Evolutionary conservation across 1,140 invertebrate genomes (phyloP), one percentile per base, ranked within the genome.

Genomic region (Drosophila leontia): DNA sequence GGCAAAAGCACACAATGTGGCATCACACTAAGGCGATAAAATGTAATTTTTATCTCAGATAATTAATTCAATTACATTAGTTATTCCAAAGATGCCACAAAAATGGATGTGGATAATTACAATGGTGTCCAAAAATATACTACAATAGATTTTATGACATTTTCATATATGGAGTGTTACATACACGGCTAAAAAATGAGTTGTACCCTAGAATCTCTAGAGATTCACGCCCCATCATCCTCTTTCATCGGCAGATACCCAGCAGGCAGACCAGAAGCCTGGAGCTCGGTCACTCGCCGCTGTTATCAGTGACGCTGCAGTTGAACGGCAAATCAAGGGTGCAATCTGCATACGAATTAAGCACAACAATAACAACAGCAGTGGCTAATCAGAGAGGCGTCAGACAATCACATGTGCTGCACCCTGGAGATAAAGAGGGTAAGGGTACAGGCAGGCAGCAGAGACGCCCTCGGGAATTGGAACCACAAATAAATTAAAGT

Each of bases 401-500:
- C 56, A 26, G 55, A 12, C 26, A 71, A 42, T 58, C 29, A 35
- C 69, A 71, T 72, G 53, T 59, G 51, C 44, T n/a, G 17, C 42
- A 11, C 35, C n/a, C n/a, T 7, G 3, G 15, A 41, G 29, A 41
- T 23, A 44, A 39, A 58, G 45, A 39, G 50, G 48, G 56, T 63
- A 53, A 34, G 50, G 39, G 44, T 2, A 32, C 32, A 50, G 15
- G 13, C 34, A 7, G 56, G 56, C 19, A 32, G 37, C 32, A 11
- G 63, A 34, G 42, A 72, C 37, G 60, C 55, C 44, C 64, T 35
- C 64, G 37, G 35, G 15, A 56, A 80, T 44, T 68, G 68, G 50
- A 50, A 57, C 57, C 58, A 64, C 76, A 80, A 83, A 80, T 64
- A 80, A 76, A 72, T 80, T 72, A 65, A 84, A 78, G 77, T 77